These are phyloP conservation scores for Montipora sp. DNA, from an alignment of 64 coral and sea anemone species.

Conservation along the genomic window DNA sequence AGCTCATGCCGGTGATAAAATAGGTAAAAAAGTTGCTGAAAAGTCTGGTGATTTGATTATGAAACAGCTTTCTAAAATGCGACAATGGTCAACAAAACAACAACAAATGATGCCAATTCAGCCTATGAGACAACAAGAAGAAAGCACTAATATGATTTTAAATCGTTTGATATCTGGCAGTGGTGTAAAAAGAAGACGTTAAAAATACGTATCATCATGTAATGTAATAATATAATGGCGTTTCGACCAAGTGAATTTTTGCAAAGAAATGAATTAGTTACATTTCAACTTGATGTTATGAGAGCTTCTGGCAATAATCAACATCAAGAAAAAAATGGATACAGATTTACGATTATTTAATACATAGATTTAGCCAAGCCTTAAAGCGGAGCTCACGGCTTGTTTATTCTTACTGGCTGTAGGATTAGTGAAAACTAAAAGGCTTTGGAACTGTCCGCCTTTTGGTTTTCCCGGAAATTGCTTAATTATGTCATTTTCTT, in stretches of 20 bases:
- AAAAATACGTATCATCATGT: not conserved
- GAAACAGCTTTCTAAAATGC: not conserved
- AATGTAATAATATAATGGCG: conserved; percentile 11
- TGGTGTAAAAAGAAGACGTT: not conserved
- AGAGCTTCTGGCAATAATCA: not conserved
- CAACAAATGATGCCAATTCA: not conserved
- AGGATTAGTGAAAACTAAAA: no score
- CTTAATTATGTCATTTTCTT: no score
- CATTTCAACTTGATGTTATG: no score
- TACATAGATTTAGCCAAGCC: no score
- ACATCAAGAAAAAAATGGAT: not conserved
- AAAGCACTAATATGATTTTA: no score
- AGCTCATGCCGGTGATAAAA: not conserved
- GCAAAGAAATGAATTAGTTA: no score
- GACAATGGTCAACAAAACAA: not conserved
- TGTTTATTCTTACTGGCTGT: no score
- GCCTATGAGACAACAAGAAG: not conserved
- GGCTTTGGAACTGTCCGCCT: no score
- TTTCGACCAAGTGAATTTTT: conserved; percentile 2
- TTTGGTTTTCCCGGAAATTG: no score
- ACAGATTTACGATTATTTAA: no score
- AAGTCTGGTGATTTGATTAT: not conserved
- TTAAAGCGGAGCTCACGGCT: no score
- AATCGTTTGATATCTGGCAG: not conserved
- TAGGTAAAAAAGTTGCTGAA: not conserved